Conservation (phyloP, 1,140 invertebrate species). For the Leptinotarsa texana region DNA sequence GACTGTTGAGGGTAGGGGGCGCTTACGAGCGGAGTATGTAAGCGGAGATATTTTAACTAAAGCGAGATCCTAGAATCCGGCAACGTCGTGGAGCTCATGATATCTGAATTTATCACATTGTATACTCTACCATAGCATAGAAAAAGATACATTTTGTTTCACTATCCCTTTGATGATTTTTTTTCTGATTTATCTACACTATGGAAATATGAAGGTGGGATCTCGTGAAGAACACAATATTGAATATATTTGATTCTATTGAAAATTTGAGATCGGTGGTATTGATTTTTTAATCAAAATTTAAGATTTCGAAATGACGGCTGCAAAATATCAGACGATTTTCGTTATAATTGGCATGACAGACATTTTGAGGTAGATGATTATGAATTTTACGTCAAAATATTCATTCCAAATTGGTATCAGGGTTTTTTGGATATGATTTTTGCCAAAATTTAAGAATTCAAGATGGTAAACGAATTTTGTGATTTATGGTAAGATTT, state of each 20-base stretch:
- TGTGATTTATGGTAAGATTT: conserved; percentile 4
- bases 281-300: conserved; percentile 6
- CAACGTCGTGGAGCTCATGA: conserved; percentile 21
- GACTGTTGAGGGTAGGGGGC: conserved; percentile 18
- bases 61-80: conserved; percentile 17
- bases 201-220: conserved; percentile 3
- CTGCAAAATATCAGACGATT: not conserved
- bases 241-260: conserved; percentile 2
- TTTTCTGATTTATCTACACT: conserved; percentile 4
- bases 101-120: not conserved
- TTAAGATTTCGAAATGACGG: conserved; percentile 1
- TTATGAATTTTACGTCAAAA: conserved; percentile 5
- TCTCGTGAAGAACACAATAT: conserved; percentile 1
- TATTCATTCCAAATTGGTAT: not conserved
- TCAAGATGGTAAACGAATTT: conserved; percentile 1
- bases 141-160: conserved; percentile 2
- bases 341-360: not conserved
- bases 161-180: conserved; percentile 1
- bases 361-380: not conserved
- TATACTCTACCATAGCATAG: conserved; percentile 6
- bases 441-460: conserved; percentile 2
- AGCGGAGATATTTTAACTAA: conserved; percentile 8
- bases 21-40: conserved; percentile 18
- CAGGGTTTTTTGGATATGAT: not conserved
- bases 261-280: conserved; percentile 1